Percentiles rank a stretch among this genome's conserved stretches.
Conservation (phyloP, 2,113 vertebrate species). For the Callospermophilus lateralis region DNA sequence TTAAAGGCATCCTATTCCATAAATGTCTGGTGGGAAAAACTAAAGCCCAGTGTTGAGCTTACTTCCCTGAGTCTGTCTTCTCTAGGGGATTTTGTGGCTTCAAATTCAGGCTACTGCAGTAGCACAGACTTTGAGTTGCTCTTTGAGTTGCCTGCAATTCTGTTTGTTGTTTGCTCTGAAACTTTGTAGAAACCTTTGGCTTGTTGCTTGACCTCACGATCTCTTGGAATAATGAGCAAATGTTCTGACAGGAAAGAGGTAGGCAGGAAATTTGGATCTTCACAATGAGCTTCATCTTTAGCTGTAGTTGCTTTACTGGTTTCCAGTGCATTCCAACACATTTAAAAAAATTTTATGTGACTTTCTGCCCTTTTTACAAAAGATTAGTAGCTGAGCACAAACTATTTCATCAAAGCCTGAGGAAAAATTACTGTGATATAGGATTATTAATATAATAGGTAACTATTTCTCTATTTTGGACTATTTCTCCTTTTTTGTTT, state of each 20-base stretch:
- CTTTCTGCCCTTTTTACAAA: not conserved
- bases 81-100: not conserved
- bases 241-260: not conserved
- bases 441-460: not conserved
- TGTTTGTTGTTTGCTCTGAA: not conserved
- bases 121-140: not conserved
- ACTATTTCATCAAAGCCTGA: not conserved
- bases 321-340: not conserved
- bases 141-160: not conserved
- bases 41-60: not conserved
- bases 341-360: not conserved
- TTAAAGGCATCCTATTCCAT: not conserved
- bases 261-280: not conserved
- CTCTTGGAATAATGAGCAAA: not conserved
- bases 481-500: not conserved
- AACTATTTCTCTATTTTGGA: not conserved
- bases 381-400: not conserved
- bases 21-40: not conserved
- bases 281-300: not conserved
- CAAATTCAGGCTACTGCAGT: not conserved
- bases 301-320: not conserved
- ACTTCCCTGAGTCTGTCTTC: not conserved
- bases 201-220: not conserved
- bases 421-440: not conserved
- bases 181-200: not conserved